A percentile compares a stretch with the other conserved stretches of the same genome.
Evolutionary conservation across 23 tunicate species (phyloP).

Genomic region (Halocynthia aurantium): DNA sequence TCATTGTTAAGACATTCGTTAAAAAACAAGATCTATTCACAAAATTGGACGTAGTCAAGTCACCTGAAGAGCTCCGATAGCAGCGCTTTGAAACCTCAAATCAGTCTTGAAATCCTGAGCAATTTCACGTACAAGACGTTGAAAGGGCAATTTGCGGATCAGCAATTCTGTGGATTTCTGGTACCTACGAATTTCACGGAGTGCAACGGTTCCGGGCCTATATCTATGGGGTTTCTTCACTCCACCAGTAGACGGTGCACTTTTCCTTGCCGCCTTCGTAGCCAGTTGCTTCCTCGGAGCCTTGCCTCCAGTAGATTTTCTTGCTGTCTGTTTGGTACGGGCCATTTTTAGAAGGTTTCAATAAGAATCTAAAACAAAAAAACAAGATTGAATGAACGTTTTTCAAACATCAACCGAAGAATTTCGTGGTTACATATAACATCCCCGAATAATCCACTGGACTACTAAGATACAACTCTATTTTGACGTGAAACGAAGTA

Average conservation of each 20-base stretch:
- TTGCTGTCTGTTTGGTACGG: constrained; percentile 97
- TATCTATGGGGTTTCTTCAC: constrained; percentile 96
- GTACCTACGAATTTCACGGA: constrained; percentile 91
- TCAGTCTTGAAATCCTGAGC: constrained; percentile 98
- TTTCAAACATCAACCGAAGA: too few relatives aligned
- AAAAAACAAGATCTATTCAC: too few relatives aligned
- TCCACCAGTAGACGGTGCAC: constrained; percentile 95
- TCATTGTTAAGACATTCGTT: too few relatives aligned
- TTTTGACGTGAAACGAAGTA: too few relatives aligned
- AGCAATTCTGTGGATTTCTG: constrained; percentile 88
- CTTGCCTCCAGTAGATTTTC: constrained; percentile 96
- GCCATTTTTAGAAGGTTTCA: constrained; percentile 42
- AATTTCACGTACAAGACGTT: constrained; percentile 84
- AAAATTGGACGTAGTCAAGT: too few relatives aligned
- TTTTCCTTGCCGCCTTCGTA: constrained; percentile 90
- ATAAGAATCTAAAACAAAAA: too few relatives aligned
- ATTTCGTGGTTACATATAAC: too few relatives aligned
- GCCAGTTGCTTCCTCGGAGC: constrained; percentile 94
- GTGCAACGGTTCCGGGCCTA: constrained; percentile 93
- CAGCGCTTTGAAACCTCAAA: constrained; percentile 89
- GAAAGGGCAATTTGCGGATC: constrained; percentile 85
- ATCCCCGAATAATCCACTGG: too few relatives aligned
- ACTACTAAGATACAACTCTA: too few relatives aligned
- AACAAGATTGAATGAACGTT: too few relatives aligned
- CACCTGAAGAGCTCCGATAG: constrained; percentile 73